Conservation (phyloP, 1,140 invertebrate genomes). For the Parasteatoda tepidariorum region DNA sequence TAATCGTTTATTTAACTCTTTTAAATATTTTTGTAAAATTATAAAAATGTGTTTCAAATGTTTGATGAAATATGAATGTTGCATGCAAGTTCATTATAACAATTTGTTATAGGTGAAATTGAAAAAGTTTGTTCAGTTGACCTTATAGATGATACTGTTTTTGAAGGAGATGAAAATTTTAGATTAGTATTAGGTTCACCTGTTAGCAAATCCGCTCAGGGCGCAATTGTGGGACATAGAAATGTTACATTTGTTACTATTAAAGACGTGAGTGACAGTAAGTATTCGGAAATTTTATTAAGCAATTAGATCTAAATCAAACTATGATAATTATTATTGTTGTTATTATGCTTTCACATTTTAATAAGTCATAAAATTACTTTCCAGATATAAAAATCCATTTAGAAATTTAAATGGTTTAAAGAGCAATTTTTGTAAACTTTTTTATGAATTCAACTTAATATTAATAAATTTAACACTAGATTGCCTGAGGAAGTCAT, state of each 20-base stretch:
- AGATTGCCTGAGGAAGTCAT: too few species aligned
- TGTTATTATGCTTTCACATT: too few species aligned
- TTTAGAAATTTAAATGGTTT: not conserved
- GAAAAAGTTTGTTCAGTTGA: conserved; percentile 67
- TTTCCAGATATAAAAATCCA: too few species aligned
- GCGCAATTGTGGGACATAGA: conserved; percentile 65
- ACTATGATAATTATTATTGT: too few species aligned
- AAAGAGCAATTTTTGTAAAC: not conserved
- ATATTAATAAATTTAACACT: too few species aligned
- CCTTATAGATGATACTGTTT: conserved; percentile 66
- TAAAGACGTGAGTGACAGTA: conserved; percentile 68
- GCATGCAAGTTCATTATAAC: not conserved
- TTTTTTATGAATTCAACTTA: not conserved
- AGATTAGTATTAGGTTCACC: conserved; percentile 67
- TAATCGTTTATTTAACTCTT: too few species aligned
- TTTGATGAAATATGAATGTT: too few species aligned
- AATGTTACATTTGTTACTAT: conserved; percentile 67
- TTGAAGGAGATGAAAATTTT: conserved; percentile 68
- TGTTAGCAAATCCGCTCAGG: conserved; percentile 63
- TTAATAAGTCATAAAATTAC: too few species aligned
- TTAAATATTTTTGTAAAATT: too few species aligned
- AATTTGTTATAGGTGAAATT: conserved; percentile 67
- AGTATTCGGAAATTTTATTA: too few species aligned
- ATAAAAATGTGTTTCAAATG: too few species aligned
- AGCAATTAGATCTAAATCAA: too few species aligned